Base-by-base conservation (phyloP, 2,797 vertebrate species). In the Loriculus beryllinus region DNA sequence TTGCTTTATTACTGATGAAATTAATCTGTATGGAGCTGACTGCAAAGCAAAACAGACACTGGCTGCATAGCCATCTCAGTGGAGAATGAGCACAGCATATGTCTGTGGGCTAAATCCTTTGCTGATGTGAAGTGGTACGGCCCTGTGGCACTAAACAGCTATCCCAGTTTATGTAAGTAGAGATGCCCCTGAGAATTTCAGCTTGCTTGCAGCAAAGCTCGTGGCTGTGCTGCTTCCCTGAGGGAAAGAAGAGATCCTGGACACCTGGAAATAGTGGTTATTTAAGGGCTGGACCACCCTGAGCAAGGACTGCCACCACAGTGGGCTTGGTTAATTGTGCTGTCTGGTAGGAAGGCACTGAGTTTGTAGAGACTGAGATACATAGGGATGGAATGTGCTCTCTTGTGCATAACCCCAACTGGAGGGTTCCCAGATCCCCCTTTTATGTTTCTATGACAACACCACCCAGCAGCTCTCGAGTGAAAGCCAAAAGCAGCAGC, bases 371-470 rank as follows among this genome's bases (percentile, higher is more conserved):
- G 39, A 79, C 6, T 33, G 5, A 62, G 65, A 40, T 16, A 10
- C 3, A 9, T 3, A 43, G 0, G 2, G 70, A 52, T 43, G 31
- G 59, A 74, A 64, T 35, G 67, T 20, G 69, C 52, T 54, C 49
- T 72, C 79, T 81, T 78, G 42, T 31, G 59, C 6, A 2, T 21
- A 84, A 45, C 78, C 63, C 0, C 0, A 67, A 5, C 65, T 81
- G 79, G 70, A 67, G 51, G 33, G n/a, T 4, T 88, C 88, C 64
- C 82, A 59, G 43, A 45, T 60, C 39, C 14, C 71, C 62, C n/a
- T 48, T 63, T 76, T 49, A 6, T 65, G 96, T 96, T 94, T 86
- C 96, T 85, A 68, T 95, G 90, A 88, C 88, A 95, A 93, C 84
- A 67, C 42, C 47, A 42, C 45, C 76, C n/a, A 6, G 67, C 86